A percentile compares a stretch with the other conserved stretches of the same genome.
Conservation (phyloP, 1,140 invertebrate genomes). For the Idris sp. region DNA sequence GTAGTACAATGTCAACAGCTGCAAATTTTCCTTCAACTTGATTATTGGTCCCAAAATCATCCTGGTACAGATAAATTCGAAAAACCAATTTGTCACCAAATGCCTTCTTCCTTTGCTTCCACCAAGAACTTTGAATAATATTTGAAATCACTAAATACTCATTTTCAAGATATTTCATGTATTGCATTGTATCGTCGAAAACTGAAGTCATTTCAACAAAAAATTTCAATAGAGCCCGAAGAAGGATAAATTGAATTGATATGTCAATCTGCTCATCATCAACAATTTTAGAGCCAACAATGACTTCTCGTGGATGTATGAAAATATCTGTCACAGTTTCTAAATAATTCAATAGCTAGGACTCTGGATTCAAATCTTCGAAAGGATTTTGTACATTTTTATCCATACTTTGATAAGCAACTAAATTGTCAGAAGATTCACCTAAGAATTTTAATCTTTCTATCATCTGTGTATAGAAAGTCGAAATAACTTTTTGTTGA, state of each 20-base stretch:
- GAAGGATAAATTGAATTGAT: slow-evolving; percentile 5
- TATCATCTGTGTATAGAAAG: slow-evolving; percentile 1
- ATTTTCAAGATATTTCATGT: slow-evolving; percentile 1
- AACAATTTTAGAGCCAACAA: slow-evolving; percentile 8
- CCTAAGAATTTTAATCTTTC: slow-evolving; percentile 7
- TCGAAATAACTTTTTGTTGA: too few relatives aligned
- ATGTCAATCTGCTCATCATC: not conserved
- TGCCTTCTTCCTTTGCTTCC: slow-evolving; percentile 1
- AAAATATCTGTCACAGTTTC: slow-evolving; percentile 2
- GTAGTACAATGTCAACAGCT: slow-evolving; percentile 17
- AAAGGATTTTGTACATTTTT: slow-evolving; percentile 9
- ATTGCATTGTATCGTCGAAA: slow-evolving; percentile 6
- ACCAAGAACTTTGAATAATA: slow-evolving; percentile 8
- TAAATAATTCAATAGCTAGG: slow-evolving; percentile 5
- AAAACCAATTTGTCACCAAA: slow-evolving; percentile 14
- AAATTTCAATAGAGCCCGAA: slow-evolving; percentile 3
- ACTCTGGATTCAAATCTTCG: slow-evolving; percentile 3
- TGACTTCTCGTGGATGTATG: slow-evolving; percentile 10
- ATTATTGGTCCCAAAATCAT: slow-evolving; percentile 20
- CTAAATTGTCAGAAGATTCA: slow-evolving; percentile 2
- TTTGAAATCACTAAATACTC: slow-evolving; percentile 2
- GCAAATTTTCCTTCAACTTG: slow-evolving; percentile 22
- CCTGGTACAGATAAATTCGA: slow-evolving; percentile 12
- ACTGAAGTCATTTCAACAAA: slow-evolving; percentile 11
- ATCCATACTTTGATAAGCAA: slow-evolving; percentile 7